Conservation (phyloP, 2,113 vertebrate species). For the Progne subis region DNA sequence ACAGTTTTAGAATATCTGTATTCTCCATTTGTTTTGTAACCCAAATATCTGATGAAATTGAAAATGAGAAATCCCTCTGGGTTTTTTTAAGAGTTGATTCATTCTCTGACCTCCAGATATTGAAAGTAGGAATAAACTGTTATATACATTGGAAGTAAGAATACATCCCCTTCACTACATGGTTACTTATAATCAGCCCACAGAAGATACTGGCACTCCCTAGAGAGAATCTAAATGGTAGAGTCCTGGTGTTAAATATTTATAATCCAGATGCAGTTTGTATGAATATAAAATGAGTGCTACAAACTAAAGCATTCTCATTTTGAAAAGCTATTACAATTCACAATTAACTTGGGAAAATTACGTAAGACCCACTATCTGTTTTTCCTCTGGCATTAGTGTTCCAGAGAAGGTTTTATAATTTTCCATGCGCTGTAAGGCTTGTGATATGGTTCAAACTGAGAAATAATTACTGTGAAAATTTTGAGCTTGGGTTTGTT, state of each 20-base stretch:
- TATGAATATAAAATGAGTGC: background rate
- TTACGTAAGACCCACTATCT: background rate
- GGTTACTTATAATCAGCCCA: background rate
- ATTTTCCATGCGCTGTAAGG: background rate
- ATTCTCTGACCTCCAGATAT: background rate
- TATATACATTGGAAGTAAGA: background rate
- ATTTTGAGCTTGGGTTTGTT: background rate
- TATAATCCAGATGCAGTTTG: background rate
- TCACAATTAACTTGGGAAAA: background rate
- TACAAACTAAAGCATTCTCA: background rate
- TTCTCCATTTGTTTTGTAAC: background rate
- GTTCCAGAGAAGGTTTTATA: background rate
- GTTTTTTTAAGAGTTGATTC: background rate
- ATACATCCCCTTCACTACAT: background rate
- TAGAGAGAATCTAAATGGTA: background rate
- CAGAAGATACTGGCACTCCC: background rate
- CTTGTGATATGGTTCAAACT: background rate
- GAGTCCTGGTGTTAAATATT: background rate
- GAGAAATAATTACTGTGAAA: background rate
- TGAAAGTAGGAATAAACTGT: background rate
- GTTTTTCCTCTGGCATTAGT: background rate
- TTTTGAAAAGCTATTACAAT: conserved; percentile 21
- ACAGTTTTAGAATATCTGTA: background rate
- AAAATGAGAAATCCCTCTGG: background rate
- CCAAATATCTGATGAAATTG: background rate